These are phyloP conservation scores for Lepidochitona cinerea DNA, from an alignment of 2,888 invertebrate species.

Conservation along the genomic window DNA sequence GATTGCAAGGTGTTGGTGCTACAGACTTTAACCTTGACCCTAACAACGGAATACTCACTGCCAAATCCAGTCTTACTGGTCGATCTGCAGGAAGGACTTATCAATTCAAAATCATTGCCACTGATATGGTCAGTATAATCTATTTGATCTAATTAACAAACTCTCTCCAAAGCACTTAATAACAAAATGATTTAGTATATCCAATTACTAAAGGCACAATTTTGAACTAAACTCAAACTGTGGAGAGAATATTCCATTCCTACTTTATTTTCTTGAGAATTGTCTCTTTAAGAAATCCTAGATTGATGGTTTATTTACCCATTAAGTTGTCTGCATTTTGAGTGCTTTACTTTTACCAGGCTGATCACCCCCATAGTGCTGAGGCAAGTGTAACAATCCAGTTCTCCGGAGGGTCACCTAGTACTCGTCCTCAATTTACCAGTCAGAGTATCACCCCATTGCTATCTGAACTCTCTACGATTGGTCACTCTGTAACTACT, in stretches of 20 bases:
- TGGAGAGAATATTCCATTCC: too few relatives aligned
- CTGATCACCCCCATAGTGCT: constrained; percentile 79
- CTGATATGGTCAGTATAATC: constrained; percentile 75
- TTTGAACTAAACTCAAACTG: too few relatives aligned
- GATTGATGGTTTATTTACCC: too few relatives aligned
- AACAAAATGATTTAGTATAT: too few relatives aligned
- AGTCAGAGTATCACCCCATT: constrained; percentile 69
- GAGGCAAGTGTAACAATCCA: constrained; percentile 84
- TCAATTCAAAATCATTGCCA: constrained; percentile 75
- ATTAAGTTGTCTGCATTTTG: too few relatives aligned
- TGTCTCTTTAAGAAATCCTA: too few relatives aligned
- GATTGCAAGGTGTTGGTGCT: constrained; percentile 83
- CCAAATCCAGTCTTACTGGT: constrained; percentile 71
- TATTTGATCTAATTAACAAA: too few relatives aligned
- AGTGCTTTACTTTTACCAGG: too few relatives aligned
- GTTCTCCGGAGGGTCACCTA: constrained; percentile 79
- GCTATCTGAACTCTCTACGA: constrained; percentile 73
- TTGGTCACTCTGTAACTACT: constrained; percentile 78
- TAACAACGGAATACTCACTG: constrained; percentile 89
- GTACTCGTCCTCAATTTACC: constrained; percentile 84
- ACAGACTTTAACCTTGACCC: constrained; percentile 83
- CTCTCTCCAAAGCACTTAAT: too few relatives aligned
- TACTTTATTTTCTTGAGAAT: too few relatives aligned
- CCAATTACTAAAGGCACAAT: too few relatives aligned
- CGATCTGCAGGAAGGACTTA: constrained; percentile 43